phyloP scores from a whole-genome alignment of 2,113 vertebrate genomes.

The Callipepla squamata region DNA sequence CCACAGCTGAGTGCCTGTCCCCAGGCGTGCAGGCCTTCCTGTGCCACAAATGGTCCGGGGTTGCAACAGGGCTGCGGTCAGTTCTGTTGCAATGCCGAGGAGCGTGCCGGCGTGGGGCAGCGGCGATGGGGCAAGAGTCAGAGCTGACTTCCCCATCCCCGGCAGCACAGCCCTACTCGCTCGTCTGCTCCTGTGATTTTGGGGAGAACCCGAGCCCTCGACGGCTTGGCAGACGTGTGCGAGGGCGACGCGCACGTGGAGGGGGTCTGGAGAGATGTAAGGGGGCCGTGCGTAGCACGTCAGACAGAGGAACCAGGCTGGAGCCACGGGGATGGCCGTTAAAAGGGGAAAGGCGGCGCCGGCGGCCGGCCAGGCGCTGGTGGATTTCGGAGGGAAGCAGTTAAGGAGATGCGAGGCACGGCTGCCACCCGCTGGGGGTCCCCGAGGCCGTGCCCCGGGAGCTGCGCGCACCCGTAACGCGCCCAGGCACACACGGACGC shows the following conservation, averaged over 20 bases:
- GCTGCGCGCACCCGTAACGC: neutral
- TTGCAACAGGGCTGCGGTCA: constrained; percentile 3
- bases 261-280: neutral
- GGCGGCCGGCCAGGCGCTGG: neutral
- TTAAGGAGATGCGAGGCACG: neutral
- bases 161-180: neutral
- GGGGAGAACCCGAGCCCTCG: neutral
- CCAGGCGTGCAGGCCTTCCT: neutral
- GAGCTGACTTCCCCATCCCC: neutral
- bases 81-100: neutral
- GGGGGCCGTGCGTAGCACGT: neutral
- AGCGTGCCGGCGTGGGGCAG: neutral
- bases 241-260: rapidly evolving
- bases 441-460: neutral
- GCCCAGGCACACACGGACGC: too few species aligned
- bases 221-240: neutral
- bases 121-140: neutral
- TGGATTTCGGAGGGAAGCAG: neutral
- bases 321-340: neutral
- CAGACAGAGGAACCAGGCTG: neutral
- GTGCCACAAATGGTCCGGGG: neutral
- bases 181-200: neutral
- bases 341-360: neutral
- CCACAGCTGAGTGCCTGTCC: neutral
- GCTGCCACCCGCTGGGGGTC: neutral